These are phyloP conservation scores for Druceiella hillmani DNA, from an alignment of 2,888 invertebrate species.

Conservation along the genomic window DNA sequence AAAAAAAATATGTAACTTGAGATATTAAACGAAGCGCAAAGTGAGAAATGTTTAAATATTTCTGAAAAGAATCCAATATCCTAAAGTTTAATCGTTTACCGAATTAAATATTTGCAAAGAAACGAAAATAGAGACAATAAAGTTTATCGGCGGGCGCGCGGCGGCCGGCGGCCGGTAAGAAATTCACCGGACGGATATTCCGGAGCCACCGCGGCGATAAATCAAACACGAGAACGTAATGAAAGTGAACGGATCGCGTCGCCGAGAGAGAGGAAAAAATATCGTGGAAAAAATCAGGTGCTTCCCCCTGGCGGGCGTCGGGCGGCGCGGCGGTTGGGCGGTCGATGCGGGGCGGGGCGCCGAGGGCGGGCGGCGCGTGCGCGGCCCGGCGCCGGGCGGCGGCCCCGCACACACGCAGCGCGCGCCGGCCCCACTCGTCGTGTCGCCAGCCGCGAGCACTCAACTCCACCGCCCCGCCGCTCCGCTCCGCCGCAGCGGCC, in stretches of 20 bases:
- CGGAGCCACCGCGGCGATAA: conserved; percentile 50
- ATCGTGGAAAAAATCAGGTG: conserved; percentile 55
- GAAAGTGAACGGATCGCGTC: conserved; percentile 55
- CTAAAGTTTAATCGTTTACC: too few relatives aligned
- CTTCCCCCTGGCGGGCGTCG: conserved; percentile 46
- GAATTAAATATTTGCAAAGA: too few relatives aligned
- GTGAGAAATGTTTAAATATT: too few relatives aligned
- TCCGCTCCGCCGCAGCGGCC: conserved; percentile 34
- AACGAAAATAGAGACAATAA: too few relatives aligned
- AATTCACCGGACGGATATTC: conserved; percentile 49
- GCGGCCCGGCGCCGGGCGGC: conserved; percentile 36
- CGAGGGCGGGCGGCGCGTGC: conserved; percentile 30
- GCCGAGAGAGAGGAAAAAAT: conserved; percentile 53
- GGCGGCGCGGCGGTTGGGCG: conserved; percentile 31
- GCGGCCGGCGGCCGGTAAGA: conserved; percentile 46
- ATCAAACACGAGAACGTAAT: conserved; percentile 55
- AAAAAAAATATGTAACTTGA: too few relatives aligned
- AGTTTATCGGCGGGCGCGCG: too few relatives aligned
- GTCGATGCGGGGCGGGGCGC: conserved; percentile 22
- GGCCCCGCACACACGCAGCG: conserved; percentile 37
- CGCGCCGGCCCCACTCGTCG: conserved; percentile 37
- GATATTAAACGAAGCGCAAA: too few relatives aligned
- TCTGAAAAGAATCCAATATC: too few relatives aligned
- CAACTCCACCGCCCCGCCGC: conserved; percentile 39
- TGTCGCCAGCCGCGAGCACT: conserved; percentile 31